A percentile compares a stretch with the other conserved stretches of the same genome.
Conservation (phyloP, 2,113 vertebrate species). For the Phyllostomus discolor region DNA sequence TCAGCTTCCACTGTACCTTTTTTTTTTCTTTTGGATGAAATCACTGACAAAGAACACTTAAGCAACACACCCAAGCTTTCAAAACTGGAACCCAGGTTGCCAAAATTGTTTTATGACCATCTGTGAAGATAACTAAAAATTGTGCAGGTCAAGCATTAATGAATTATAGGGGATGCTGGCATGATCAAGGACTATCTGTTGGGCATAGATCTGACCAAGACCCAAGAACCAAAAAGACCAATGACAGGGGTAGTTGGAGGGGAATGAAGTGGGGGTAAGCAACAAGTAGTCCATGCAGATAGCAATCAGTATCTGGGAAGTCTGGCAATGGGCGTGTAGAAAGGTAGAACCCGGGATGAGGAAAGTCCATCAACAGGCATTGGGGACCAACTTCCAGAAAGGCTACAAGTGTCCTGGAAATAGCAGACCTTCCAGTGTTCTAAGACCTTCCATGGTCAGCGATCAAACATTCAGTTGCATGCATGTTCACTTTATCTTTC, state of each 20-base stretch:
- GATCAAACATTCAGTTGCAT: neutral
- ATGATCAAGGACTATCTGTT: neutral
- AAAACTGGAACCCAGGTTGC: neutral
- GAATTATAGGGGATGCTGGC: neutral
- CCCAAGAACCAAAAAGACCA: neutral
- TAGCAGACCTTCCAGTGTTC: neutral
- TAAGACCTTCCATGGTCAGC: neutral
- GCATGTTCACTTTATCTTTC: neutral
- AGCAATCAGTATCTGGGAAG: neutral
- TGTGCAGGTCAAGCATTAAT: neutral
- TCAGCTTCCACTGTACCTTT: neutral
- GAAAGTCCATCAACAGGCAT: neutral
- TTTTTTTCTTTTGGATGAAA: neutral
- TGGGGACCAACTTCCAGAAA: neutral
- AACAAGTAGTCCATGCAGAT: neutral
- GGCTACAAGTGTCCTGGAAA: neutral
- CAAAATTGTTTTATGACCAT: neutral
- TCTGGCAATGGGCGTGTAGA: neutral
- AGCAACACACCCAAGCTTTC: neutral
- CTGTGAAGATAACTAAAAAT: neutral
- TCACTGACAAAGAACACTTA: neutral
- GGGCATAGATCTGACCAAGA: neutral
- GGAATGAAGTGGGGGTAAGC: fast-evolving
- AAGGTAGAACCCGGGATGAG: neutral
- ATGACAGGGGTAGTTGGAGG: neutral